phyloP scores from a whole-genome alignment of 2,888 invertebrate species.

The Chloromyia formosa region DNA sequence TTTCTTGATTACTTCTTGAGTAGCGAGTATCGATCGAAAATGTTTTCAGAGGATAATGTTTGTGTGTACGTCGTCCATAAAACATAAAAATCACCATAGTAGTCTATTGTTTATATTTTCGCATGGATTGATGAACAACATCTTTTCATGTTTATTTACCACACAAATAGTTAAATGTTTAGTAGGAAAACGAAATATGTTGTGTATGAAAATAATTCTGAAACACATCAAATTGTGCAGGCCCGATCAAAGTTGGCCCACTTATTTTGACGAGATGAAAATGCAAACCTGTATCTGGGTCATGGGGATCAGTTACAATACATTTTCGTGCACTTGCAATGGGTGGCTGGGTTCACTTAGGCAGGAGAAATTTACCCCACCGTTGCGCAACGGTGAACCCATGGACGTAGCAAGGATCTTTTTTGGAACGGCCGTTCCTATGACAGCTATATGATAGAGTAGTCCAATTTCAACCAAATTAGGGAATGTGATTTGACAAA shows the following conservation, averaged over 20 bases:
- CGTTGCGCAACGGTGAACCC: too few species aligned
- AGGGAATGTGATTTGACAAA: too few species aligned
- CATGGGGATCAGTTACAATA: too few species aligned
- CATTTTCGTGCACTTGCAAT: too few species aligned
- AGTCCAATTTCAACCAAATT: too few species aligned
- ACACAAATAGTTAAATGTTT: constrained; percentile 64
- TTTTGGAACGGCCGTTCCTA: too few species aligned
- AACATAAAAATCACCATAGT: not conserved
- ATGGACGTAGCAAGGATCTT: too few species aligned
- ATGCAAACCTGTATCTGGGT: not conserved
- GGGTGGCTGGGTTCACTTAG: too few species aligned
- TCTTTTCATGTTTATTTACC: constrained; percentile 56
- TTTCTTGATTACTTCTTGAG: constrained; percentile 13
- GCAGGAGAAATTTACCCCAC: too few species aligned
- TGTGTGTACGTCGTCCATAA: not conserved
- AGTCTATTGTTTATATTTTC: constrained; percentile 36
- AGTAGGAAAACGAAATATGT: constrained; percentile 60
- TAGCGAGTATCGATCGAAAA: not conserved
- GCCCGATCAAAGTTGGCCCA: not conserved
- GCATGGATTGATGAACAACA: constrained; percentile 18
- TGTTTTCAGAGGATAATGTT: not conserved
- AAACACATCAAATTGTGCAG: constrained; percentile 41
- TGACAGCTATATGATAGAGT: too few species aligned
- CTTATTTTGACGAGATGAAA: not conserved
- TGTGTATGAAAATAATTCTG: constrained; percentile 60